A percentile compares a stretch with the other conserved stretches of the same genome.
Conservation (phyloP, 2,888 invertebrate genomes). For the Azorinus chamasolen region DNA sequence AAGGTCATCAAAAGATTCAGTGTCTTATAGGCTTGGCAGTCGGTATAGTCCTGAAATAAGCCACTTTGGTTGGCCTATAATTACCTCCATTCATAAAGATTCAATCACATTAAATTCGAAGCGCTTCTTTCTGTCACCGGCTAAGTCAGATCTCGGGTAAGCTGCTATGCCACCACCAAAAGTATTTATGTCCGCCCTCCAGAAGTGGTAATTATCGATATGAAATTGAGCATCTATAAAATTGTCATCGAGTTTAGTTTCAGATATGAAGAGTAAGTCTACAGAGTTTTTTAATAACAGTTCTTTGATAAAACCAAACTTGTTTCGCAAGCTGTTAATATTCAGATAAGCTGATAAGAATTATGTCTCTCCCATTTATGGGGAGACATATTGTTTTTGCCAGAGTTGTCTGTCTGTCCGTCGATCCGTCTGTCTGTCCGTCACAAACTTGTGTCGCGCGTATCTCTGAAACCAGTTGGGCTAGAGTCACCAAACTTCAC, state of each 20-base stretch:
- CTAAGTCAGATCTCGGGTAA: slow-evolving; percentile 31
- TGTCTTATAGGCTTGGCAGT: too few relatives aligned
- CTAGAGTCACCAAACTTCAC: too few relatives aligned
- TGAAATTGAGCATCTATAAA: slow-evolving; percentile 35
- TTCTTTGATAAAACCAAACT: slow-evolving; percentile 22
- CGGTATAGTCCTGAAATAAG: slow-evolving; percentile 26
- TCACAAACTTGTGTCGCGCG: too few relatives aligned
- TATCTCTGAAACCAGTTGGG: too few relatives aligned
- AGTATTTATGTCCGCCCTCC: slow-evolving; percentile 22
- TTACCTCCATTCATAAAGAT: slow-evolving; percentile 26
- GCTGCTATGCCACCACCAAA: slow-evolving; percentile 35
- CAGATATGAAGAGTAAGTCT: slow-evolving; percentile 36
- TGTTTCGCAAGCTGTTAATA: slow-evolving; percentile 30
- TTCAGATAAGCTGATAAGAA: too few relatives aligned
- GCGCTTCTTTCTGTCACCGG: slow-evolving; percentile 26
- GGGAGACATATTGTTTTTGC: too few relatives aligned
- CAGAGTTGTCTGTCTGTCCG: too few relatives aligned
- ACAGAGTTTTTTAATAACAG: slow-evolving; percentile 7
- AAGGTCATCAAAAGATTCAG: too few relatives aligned
- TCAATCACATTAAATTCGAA: too few relatives aligned
- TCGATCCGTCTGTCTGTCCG: too few relatives aligned
- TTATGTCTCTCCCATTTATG: too few relatives aligned
- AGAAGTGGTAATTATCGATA: slow-evolving; percentile 21
- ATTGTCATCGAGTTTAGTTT: too few relatives aligned
- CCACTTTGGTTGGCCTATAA: slow-evolving; percentile 28